Base-by-base conservation (phyloP, 2,797 vertebrate species). In the Cyclopterus lumpus region DNA sequence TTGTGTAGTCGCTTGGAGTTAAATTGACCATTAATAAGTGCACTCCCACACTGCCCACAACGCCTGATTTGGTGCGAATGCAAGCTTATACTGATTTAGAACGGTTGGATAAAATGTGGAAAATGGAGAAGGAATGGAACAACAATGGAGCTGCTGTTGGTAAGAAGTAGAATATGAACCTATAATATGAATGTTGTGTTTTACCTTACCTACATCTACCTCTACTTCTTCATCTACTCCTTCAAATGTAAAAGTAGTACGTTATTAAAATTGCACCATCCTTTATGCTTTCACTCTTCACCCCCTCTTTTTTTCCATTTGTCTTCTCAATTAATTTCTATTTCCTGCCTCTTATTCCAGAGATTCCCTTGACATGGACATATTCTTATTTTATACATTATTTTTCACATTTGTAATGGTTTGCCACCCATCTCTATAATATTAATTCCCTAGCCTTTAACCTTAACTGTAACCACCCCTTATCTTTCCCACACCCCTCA, bases 311-410 rank as follows among this genome's bases (percentile, higher is more conserved):
- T 71, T 34, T 38, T 69, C 61, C 42, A 72, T 73, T 54, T 71
- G n/a, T 74, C 77, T 59, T 66, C 71, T 76, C 42, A 57, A 66
- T 71, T 57, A n/a, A 81, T 81, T 73, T 74, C 38, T 28, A 67
- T 73, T 76, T 81, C 30, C 8, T 72, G 36, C 26, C 42, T 73
- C n/a, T 76, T 72, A 71, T 64, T 78, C 65, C 32, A 64, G n/a
- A 73, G 55, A 65, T 6, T n/a, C 12, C 0, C 40, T 26, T 6
- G 18, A 44, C 40, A 53, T 7, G 4, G 46, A 60, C 26, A 14
- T 57, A 28, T 15, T 9, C 10, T 55, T 42, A 20, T 48, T 24
- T 12, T 36, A 16, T 30, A 46, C 8, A 46, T 46, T 18, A 0
- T 10, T 30, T 16, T 40, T 14, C 3, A 6, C 3, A 48, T 34